These are phyloP conservation scores for Conomelus anceps DNA, from an alignment of 2,888 invertebrate genomes.

Conservation along the genomic window DNA sequence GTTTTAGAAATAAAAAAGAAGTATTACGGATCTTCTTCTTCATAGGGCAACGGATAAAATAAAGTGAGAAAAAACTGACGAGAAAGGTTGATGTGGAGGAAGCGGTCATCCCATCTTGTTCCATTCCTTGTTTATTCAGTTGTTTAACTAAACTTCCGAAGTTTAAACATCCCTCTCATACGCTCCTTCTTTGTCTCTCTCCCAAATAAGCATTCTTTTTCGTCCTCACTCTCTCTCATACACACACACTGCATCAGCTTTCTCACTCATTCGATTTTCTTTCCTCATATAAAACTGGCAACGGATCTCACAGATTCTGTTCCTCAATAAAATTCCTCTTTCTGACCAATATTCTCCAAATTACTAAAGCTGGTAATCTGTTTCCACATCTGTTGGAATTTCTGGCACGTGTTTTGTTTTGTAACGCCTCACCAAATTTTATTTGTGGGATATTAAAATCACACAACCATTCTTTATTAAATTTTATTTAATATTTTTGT, in stretches of 20 bases:
- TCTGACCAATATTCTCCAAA: neutral
- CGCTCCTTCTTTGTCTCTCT: neutral
- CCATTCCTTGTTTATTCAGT: neutral
- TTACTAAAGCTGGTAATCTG: neutral
- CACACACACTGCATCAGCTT: neutral
- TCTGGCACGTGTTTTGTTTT: neutral
- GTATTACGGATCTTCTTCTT: neutral
- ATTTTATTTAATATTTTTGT: neutral
- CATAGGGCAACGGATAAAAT: neutral
- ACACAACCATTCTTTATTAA: neutral
- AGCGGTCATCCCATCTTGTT: neutral
- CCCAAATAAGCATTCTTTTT: neutral
- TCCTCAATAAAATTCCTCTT: neutral
- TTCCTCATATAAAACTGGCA: neutral
- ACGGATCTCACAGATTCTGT: neutral
- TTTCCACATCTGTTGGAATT: neutral
- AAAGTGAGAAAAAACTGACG: neutral
- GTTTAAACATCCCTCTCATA: neutral
- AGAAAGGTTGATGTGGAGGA: neutral
- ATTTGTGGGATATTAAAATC: no score
- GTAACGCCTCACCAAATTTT: neutral
- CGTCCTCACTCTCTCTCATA: neutral
- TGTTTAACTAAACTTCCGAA: neutral
- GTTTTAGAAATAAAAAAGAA: neutral
- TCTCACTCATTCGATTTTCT: neutral